Evolutionary conservation across 2,113 vertebrate genomes (phyloP), one percentile per base, ranked within the genome.

Genomic region (Scomber colias): DNA sequence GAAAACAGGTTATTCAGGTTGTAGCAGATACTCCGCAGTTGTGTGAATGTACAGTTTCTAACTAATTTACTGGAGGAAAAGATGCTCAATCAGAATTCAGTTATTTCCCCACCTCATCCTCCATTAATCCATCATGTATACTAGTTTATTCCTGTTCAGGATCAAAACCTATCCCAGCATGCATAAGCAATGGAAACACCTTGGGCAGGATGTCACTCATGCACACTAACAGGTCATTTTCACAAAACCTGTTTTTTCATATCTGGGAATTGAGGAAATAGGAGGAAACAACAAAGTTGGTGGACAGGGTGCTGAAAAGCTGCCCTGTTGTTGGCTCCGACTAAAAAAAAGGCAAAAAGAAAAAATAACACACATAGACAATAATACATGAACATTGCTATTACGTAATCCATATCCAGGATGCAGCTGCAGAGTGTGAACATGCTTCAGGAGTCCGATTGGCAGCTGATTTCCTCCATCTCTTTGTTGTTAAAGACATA

Each of bases 381-480:
- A 78, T 55, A 85, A 81, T 53, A 70, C 56, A 56, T 50, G 45
- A 71, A 16, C 27, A 30, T 66, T 49, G 30, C 16, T 0, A 5
- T 81, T 81, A 85, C 59, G 74, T 79, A 87, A 84, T 72, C 45
- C 51, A 49, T 73, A 54, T 66, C 71, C 79, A 76, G 82, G 77
- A 85, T 72, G 74, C 89, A 87, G 88, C 80, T 90, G 81, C 68
- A 30, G 13, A 64, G 75, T 11, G 15, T 27, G 63, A 15, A 53
- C 77, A 68, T 81, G 64, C 63, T 75, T 63, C 40, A 82, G 35
- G 21, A 61, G 55, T 81, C 69, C 31, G 15, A 77, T 40, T 75
- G 27, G 30, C 45, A 77, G 51, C 45, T 69, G 46, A 66, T 72
- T 85, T 87, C 76, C 84, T 84, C 44, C 63, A 53, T 48, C 44